phyloP scores from a whole-genome alignment of 2,797 vertebrate species.

The Gambelia wislizenii region DNA sequence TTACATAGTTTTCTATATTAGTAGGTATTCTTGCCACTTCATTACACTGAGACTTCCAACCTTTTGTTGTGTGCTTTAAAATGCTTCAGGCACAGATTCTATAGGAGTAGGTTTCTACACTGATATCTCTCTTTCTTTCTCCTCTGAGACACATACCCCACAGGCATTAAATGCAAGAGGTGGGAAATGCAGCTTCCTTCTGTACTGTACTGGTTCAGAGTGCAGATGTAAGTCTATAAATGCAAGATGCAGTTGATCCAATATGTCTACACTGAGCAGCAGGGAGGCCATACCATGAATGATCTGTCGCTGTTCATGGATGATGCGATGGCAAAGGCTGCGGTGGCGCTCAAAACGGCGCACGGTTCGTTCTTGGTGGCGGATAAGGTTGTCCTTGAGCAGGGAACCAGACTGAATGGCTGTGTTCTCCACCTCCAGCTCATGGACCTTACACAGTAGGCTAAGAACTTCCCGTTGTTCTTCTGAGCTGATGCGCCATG shows the following conservation, averaged over 20 bases:
- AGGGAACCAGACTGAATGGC: conserved; percentile 86
- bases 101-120: not conserved
- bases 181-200: no score
- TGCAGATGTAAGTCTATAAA: no score
- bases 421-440: conserved; percentile 87
- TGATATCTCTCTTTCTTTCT: not conserved
- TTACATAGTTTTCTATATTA: no score
- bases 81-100: not conserved
- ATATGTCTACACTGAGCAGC: not conserved
- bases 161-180: not conserved
- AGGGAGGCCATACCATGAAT: conserved; percentile 78
- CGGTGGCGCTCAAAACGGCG: conserved; percentile 87
- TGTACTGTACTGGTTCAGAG: no score
- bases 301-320: conserved; percentile 89
- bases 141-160: not conserved
- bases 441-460: conserved; percentile 89
- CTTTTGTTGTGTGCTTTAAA: no score
- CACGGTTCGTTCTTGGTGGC: conserved; percentile 85
- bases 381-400: conserved; percentile 88
- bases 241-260: no score
- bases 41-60: no score
- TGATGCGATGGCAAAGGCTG: conserved; percentile 89
- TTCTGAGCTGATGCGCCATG: conserved; percentile 82
- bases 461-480: conserved; percentile 88
- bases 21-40: no score